Evolutionary conservation across 2,888 invertebrate genomes (phyloP).

Genomic region (Pristionchus entomophagus): DNA sequence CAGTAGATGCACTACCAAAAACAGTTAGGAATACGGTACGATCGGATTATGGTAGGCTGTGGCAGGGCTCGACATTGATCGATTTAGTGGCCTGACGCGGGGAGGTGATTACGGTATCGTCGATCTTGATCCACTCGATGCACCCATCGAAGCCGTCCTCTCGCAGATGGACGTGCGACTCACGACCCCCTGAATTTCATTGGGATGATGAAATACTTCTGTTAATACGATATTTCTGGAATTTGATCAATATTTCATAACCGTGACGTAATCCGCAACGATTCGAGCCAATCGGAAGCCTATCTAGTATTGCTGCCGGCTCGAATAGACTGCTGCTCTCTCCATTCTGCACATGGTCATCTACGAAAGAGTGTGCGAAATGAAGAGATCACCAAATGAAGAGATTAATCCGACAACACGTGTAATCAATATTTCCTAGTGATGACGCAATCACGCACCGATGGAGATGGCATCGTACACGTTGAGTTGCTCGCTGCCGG

Average conservation of each 20-base stretch:
- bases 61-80: conserved; percentile 54
- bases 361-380: no score
- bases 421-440: no score
- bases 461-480: conserved; percentile 62
- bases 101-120: conserved; percentile 54
- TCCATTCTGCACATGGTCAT: no score
- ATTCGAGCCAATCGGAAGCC: no score
- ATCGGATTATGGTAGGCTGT: not conserved
- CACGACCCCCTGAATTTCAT: conserved; percentile 35
- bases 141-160: conserved; percentile 46
- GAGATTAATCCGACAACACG: no score
- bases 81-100: conserved; percentile 58
- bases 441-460: no score
- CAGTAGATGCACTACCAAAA: not conserved
- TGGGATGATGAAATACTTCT: not conserved
- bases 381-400: no score
- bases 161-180: conserved; percentile 8
- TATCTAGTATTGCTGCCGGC: no score
- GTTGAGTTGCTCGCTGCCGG: conserved; percentile 62
- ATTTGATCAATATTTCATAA: no score
- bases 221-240: not conserved
- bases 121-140: conserved; percentile 48
- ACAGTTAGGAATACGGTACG: not conserved
- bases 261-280: no score
- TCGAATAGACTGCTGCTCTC: no score